Conservation (phyloP, 2,113 vertebrate species). For the Alligator mississippiensis region DNA sequence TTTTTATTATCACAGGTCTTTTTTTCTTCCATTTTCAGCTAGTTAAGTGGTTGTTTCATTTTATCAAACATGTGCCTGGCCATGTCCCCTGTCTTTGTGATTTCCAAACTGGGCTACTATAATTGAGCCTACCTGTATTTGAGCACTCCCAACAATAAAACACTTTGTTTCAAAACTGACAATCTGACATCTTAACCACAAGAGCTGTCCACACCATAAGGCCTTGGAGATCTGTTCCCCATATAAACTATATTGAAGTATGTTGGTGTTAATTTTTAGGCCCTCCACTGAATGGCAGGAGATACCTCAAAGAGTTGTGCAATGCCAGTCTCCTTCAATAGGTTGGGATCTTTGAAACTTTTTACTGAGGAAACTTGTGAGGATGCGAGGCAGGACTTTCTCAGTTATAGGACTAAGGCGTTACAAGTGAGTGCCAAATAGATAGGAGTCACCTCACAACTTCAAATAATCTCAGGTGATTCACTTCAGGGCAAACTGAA, state of each 20-base stretch:
- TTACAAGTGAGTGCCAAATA: neutral
- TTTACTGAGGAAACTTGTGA: neutral
- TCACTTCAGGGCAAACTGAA: neutral
- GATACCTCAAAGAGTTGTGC: neutral
- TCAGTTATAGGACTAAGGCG: neutral
- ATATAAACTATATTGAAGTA: neutral
- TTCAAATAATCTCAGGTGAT: neutral
- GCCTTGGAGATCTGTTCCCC: neutral
- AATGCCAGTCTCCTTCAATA: neutral
- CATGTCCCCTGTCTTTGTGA: neutral
- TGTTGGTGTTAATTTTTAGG: neutral
- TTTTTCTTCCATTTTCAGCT: neutral
- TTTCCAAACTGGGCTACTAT: neutral
- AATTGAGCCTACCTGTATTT: neutral
- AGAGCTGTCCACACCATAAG: neutral
- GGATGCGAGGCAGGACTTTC: neutral
- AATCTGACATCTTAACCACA: neutral
- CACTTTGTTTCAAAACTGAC: neutral
- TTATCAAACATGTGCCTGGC: neutral
- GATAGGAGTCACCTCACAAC: neutral
- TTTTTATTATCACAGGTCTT: neutral
- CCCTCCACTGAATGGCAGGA: neutral
- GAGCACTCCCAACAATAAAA: neutral
- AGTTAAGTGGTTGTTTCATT: neutral
- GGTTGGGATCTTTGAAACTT: neutral